Conservation (phyloP, 1,140 invertebrate species). For the Drosophila littoralis region DNA sequence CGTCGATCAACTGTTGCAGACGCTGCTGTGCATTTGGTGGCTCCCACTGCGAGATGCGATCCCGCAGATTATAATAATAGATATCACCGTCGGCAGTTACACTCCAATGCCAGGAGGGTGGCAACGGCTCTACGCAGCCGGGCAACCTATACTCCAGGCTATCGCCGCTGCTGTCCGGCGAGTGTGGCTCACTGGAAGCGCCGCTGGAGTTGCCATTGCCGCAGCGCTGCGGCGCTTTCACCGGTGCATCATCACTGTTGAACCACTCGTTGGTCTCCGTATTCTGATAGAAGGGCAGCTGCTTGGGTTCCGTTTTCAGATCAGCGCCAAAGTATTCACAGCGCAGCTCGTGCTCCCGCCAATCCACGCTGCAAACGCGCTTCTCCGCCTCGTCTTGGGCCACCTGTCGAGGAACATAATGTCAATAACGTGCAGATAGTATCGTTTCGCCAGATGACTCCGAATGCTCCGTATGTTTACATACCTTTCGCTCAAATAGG, state of each 20-base stretch:
- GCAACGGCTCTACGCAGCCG: constrained; percentile 87
- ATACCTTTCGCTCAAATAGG: constrained; percentile 88
- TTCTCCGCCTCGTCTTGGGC: constrained; percentile 89
- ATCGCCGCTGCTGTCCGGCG: constrained; percentile 30
- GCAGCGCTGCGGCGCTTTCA: constrained; percentile 81
- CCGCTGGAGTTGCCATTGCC: constrained; percentile 60
- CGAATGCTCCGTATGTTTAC: background rate
- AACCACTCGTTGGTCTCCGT: constrained; percentile 87
- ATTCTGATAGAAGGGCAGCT: constrained; percentile 87
- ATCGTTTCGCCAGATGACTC: too few relatives aligned
- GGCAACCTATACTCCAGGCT: constrained; percentile 83
- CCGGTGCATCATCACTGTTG: constrained; percentile 70
- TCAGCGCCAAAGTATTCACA: constrained; percentile 87
- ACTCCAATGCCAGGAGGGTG: constrained; percentile 94
- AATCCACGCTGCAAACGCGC: constrained; percentile 86
- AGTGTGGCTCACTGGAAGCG: constrained; percentile 61
- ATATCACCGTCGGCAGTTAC: constrained; percentile 91
- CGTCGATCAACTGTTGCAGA: constrained; percentile 57
- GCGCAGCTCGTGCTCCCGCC: constrained; percentile 87
- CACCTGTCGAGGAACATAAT: constrained; percentile 84
- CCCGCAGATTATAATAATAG: constrained; percentile 96
- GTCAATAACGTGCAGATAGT: background rate
- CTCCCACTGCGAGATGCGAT: constrained; percentile 94
- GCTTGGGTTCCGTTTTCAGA: constrained; percentile 85
- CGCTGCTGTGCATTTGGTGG: constrained; percentile 87